phyloP scores from a whole-genome alignment of 2,797 vertebrate species.

The Crax fasciolata region DNA sequence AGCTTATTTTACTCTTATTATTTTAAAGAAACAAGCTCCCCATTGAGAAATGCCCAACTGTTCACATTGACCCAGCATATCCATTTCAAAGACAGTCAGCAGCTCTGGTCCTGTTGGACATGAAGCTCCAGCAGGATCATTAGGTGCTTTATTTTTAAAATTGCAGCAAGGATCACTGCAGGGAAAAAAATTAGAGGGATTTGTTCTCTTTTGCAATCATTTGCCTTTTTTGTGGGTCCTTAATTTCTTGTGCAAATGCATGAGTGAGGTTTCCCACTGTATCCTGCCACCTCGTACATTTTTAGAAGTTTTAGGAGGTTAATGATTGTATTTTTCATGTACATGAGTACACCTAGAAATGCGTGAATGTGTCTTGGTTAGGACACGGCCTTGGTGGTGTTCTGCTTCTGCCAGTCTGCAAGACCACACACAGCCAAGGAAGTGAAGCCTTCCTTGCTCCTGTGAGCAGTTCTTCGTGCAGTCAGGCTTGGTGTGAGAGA shows the following conservation, averaged over 20 bases:
- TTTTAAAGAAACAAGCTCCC: neutral
- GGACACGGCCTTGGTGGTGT: neutral
- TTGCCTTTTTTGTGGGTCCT: neutral
- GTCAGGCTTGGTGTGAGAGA: neutral
- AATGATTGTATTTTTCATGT: neutral
- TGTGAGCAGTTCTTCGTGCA: neutral
- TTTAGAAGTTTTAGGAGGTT: neutral
- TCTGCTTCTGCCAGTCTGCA: neutral
- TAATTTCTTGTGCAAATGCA: neutral
- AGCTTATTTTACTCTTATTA: neutral
- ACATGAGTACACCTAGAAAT: rapidly evolving
- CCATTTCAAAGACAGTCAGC: neutral
- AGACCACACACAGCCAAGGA: neutral
- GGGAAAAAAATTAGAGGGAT: rapidly evolving
- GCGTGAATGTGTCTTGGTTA: rapidly evolving
- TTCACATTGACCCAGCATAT: neutral
- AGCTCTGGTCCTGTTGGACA: neutral
- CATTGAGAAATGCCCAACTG: neutral
- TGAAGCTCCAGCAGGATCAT: neutral
- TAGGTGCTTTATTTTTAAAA: neutral
- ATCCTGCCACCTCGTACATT: neutral
- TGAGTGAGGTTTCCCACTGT: neutral
- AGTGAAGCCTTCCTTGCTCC: neutral
- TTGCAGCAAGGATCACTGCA: neutral
- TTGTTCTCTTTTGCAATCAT: neutral